phyloP scores from a whole-genome alignment of 2,797 vertebrate species.

The Mus caroli region DNA sequence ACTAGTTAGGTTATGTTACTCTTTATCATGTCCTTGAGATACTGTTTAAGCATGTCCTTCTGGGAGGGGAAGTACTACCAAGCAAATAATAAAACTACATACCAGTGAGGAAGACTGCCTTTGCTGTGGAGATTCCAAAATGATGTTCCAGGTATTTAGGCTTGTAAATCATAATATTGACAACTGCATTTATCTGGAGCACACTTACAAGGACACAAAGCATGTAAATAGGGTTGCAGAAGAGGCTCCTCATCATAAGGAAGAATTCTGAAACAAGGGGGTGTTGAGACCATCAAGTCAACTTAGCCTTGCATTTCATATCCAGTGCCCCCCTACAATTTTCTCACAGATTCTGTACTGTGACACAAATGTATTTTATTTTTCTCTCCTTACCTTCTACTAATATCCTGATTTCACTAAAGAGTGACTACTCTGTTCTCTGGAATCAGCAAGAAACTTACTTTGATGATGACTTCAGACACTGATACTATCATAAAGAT shows the following conservation, averaged over 20 bases:
- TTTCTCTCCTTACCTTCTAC: not conserved
- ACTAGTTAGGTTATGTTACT: not conserved
- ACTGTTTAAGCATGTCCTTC: not conserved
- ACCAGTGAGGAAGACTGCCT: conserved; percentile 92
- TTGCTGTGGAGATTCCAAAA: conserved; percentile 92
- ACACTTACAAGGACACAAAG: conserved; percentile 90
- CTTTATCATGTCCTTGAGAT: not conserved
- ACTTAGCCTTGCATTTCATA: not conserved
- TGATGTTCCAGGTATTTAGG: conserved; percentile 95
- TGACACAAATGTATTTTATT: not conserved
- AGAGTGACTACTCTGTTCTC: not conserved
- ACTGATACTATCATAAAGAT: not conserved
- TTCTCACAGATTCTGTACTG: not conserved
- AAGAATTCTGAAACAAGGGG: conserved; percentile 89
- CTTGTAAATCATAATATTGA: conserved; percentile 91
- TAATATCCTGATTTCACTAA: not conserved
- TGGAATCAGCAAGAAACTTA: not conserved
- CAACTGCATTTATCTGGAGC: conserved; percentile 91
- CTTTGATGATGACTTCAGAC: not conserved
- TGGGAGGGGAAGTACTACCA: no score
- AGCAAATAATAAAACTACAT: conserved; percentile 37
- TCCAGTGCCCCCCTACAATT: not conserved
- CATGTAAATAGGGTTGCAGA: conserved; percentile 90
- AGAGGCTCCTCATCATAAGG: conserved; percentile 89
- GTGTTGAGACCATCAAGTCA: not conserved